phyloP scores from a whole-genome alignment of 2,888 invertebrate genomes.

The Acleris holmiana region DNA sequence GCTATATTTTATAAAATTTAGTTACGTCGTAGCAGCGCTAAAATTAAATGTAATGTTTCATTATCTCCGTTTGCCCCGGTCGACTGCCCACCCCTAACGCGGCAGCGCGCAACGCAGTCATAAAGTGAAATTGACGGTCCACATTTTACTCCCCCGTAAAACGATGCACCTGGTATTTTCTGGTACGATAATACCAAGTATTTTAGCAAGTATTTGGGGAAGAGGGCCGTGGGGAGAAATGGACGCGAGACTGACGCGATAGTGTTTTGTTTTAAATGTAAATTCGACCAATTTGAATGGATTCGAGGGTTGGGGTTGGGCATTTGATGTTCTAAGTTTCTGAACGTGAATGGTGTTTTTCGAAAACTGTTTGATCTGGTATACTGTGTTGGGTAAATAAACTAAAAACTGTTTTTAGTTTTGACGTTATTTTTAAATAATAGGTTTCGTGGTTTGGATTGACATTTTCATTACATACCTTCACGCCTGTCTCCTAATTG shows the following conservation, averaged over 20 bases:
- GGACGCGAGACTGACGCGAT: not conserved
- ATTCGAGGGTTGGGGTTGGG: not conserved
- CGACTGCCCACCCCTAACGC: slow-evolving; percentile 48
- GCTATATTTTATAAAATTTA: too few species aligned
- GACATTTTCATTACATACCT: too few species aligned
- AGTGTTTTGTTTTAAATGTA: slow-evolving; percentile 9
- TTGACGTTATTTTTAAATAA: too few species aligned
- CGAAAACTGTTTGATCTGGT: not conserved
- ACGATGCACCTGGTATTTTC: slow-evolving; percentile 56
- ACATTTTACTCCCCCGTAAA: slow-evolving; percentile 64
- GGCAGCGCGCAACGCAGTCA: slow-evolving; percentile 56
- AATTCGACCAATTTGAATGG: not conserved
- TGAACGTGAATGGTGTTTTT: not conserved
- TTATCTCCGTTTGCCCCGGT: slow-evolving; percentile 45
- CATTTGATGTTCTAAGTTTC: not conserved
- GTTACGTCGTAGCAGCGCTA: too few species aligned
- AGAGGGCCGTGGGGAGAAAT: slow-evolving; percentile 7
- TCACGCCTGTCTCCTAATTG: too few species aligned
- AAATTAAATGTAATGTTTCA: too few species aligned
- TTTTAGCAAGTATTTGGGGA: slow-evolving; percentile 22
- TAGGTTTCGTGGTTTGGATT: too few species aligned
- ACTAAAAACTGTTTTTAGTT: not conserved
- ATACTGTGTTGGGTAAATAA: not conserved
- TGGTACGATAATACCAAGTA: slow-evolving; percentile 35
- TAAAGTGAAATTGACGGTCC: slow-evolving; percentile 70